Evolutionary conservation across 1,140 invertebrate genomes (phyloP), one percentile per base, ranked within the genome.

Genomic region (Leptonema lineaticorne): DNA sequence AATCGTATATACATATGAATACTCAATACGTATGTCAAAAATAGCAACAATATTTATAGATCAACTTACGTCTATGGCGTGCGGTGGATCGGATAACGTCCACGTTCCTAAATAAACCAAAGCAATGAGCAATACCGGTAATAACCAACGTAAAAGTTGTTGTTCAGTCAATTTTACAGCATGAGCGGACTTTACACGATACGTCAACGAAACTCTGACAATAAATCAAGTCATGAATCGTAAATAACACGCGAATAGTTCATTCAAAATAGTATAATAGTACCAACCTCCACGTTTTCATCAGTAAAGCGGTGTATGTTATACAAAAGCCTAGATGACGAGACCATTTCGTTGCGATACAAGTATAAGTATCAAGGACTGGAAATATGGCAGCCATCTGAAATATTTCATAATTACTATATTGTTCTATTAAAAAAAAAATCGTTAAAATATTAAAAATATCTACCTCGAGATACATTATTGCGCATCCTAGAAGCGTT

Each of bases 361-460:
- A 96, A 16, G 89, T 89, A 69, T 88, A 89, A 68, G 85, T 86
- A 74, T 92, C 90, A 68, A 94, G 80, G 27, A 91, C 89, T 0
- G 92, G 92, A 78, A 94, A 95, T 74, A 95, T 93, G 5, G 92
- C 91, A 37, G 91, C 92, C 91, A 95, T 94, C 93, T 96, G 75
- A 18, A 82, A 75, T 27, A 8, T 4, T 27, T 18, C 45, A 48
- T 16, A 16, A 5, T 20, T 48, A 4, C 5, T 48, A 7, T 48
- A 5, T 33, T 33, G n/a, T n/a, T n/a, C n/a, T n/a, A n/a, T n/a
- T n/a, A n/a, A n/a, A n/a, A n/a, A n/a, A n/a, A n/a, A n/a, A n/a
- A 33, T 6, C 11, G 5, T 41, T 41, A 18, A 30, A 16, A 48
- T 50, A 16, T 1, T 6, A 64, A 26, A 5, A 11, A 11, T 27